Evolutionary conservation across 2,888 invertebrate species (phyloP).

Genomic region (Scaptomyza caliginosa): DNA sequence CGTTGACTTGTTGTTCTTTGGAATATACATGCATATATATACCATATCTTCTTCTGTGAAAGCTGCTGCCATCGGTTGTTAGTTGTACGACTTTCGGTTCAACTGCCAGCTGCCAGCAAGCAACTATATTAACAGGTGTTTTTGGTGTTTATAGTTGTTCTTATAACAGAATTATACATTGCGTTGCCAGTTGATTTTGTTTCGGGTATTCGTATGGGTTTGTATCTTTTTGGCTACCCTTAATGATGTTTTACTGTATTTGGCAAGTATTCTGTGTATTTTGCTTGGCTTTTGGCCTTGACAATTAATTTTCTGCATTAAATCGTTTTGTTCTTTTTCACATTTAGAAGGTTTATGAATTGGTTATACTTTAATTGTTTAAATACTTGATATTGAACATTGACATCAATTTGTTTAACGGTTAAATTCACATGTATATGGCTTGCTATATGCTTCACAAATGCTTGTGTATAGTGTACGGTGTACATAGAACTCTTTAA

Average conservation of each 20-base stretch:
- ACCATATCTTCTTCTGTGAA: no score
- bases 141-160: not conserved
- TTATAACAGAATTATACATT: not conserved
- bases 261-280: not conserved
- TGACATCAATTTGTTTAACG: not conserved
- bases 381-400: slow-evolving; percentile 8
- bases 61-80: not conserved
- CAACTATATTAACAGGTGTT: not conserved
- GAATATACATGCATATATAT: not conserved
- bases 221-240: not conserved
- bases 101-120: not conserved
- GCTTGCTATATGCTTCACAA: not conserved
- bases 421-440: slow-evolving; percentile 6
- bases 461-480: not conserved
- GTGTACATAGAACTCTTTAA: not conserved
- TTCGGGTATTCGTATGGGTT: not conserved
- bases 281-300: not conserved
- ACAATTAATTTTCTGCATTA: not conserved
- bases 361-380: slow-evolving; percentile 13
- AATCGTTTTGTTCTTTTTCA: slow-evolving; percentile 8
- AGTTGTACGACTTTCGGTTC: not conserved
- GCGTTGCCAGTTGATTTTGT: not conserved
- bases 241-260: not conserved
- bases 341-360: slow-evolving; percentile 16
- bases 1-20: not conserved